Evolutionary conservation across 2,888 invertebrate species (phyloP), one percentile per base, ranked within the genome.

Genomic region (Lasius platythorax): DNA sequence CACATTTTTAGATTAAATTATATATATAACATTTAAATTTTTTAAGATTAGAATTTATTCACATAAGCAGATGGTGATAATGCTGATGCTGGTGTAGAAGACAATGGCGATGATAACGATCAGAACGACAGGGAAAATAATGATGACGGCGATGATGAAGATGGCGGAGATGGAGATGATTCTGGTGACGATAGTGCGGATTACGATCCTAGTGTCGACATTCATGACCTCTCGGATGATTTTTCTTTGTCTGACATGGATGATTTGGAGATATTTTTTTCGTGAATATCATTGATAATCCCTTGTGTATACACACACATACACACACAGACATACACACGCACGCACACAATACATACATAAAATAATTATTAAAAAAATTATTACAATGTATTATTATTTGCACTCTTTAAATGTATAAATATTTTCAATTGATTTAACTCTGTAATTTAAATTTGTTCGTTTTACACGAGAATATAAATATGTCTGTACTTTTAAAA

Each of bases 151-250:
- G 89, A 88, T 79, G 91, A 91, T 56, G 94, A 93, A 3, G 95
- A 95, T 33, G 93, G 91, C 63, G 93, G 90, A n/a, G 92, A 93
- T 61, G 93, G 88, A 0, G 93, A 93, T 43, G 94, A 94, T 85
- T 93, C 93, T 18, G 92, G 90, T 6, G 93, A 93, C 50, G 92
- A 92, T 46, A 93, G 93, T 74, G 82, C 87, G 4, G 93, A 94
- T 82, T 93, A 91, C 68, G 92, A 92, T 88, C 87, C 90, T 23
- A 91, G 87, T 63, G 87, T 86, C n/a, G 90, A 89, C 37, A 78
- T 88, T 15, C 87, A 87, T 37, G 87, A 90, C 75, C 40, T 90
- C 1, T 90, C 92, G 2, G 93, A 93, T 23, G 93, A 93, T 76
- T 92, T 92, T 67, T 92, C 91, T 23, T 83, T 92, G 4, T 93